Conservation (phyloP, 2,797 vertebrate genomes). For the Rhinella marina region DNA sequence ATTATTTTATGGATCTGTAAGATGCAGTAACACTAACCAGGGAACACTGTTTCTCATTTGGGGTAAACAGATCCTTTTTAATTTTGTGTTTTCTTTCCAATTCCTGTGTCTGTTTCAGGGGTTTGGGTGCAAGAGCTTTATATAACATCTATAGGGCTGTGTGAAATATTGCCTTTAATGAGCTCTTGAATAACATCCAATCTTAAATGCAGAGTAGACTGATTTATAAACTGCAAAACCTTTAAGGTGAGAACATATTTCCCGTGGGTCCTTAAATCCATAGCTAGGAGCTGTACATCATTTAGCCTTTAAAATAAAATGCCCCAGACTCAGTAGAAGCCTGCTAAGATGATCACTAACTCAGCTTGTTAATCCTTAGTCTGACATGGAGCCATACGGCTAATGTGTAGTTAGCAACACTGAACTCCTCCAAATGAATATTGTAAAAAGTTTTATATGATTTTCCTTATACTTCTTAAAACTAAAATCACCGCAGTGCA, state of each 20-base stretch:
- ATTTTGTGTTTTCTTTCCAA: not conserved
- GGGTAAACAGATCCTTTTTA: not conserved
- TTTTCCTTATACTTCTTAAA: not conserved
- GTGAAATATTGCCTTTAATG: slow-evolving; percentile 7
- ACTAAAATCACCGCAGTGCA: not conserved
- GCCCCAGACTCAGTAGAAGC: slow-evolving; percentile 7
- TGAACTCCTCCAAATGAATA: not conserved
- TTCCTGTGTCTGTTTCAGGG: not conserved
- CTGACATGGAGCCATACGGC: slow-evolving; percentile 8
- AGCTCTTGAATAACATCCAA: slow-evolving; percentile 11
- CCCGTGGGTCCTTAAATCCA: not conserved
- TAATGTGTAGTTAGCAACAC: slow-evolving; percentile 17
- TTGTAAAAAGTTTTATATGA: not conserved
- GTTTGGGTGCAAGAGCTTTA: not conserved
- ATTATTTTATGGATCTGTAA: not conserved
- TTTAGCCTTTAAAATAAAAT: slow-evolving; percentile 20
- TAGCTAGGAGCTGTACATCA: slow-evolving; percentile 23
- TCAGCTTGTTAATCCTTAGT: slow-evolving; percentile 8
- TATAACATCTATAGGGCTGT: not conserved
- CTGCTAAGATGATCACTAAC: slow-evolving; percentile 24
- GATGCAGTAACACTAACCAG: not conserved
- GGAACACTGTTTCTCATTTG: not conserved
- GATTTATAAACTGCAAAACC: slow-evolving; percentile 36
- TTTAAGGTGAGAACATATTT: slow-evolving; percentile 35
- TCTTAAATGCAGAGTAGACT: slow-evolving; percentile 29